Percentiles rank a stretch among this genome's conserved stretches.
Conservation (phyloP, 2,888 invertebrate species). For the Thecocarcelia acutangulata region DNA sequence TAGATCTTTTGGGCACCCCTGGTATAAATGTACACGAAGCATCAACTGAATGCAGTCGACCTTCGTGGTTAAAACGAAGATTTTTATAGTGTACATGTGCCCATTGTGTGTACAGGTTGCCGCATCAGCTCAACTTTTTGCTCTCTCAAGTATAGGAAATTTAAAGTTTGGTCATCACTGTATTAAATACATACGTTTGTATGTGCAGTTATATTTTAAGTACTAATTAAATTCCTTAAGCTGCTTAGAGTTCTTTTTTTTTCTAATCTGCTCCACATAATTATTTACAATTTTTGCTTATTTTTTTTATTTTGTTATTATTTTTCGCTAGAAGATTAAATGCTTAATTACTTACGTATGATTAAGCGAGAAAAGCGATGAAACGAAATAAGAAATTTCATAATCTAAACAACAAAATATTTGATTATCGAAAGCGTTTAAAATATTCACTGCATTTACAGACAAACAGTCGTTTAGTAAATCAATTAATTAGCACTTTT, state of each 20-base stretch:
- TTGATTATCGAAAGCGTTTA: background rate
- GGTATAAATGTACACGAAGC: too few relatives aligned
- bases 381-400: background rate
- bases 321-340: constrained; percentile 5
- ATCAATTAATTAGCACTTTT: background rate
- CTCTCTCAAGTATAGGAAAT: too few relatives aligned
- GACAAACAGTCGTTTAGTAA: background rate
- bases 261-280: constrained; percentile 17
- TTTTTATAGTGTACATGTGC: too few relatives aligned
- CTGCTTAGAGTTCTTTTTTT: background rate
- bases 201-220: too few relatives aligned
- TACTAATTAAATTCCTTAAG: background rate
- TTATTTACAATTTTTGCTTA: background rate
- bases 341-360: background rate
- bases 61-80: too few relatives aligned
- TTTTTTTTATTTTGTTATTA: background rate
- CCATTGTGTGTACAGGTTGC: too few relatives aligned
- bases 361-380: background rate
- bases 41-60: too few relatives aligned
- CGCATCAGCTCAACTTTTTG: too few relatives aligned
- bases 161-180: too few relatives aligned
- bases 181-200: too few relatives aligned
- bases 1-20: too few relatives aligned
- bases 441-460: background rate
- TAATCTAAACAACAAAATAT: background rate